Conservation (phyloP, 2,888 invertebrate genomes). For the Dasysyrphus tricinctus region DNA sequence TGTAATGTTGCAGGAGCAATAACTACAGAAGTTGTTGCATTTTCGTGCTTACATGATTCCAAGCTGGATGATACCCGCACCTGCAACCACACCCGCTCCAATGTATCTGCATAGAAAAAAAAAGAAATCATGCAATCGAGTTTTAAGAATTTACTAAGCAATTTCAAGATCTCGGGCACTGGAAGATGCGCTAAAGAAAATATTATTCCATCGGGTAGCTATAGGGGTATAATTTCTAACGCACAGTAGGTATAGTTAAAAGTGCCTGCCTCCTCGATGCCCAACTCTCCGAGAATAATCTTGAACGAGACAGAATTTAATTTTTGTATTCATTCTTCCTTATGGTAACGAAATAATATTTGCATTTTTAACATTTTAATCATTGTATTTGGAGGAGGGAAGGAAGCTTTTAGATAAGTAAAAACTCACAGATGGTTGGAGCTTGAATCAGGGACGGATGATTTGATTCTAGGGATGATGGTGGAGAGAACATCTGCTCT, state of each 20-base stretch:
- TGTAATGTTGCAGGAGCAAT: conserved; percentile 23
- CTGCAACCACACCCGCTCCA: background rate
- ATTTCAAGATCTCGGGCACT: conserved; percentile 46
- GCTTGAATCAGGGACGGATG: conserved; percentile 19
- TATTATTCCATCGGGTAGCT: conserved; percentile 36
- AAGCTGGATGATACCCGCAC: conserved; percentile 8
- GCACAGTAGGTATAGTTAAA: conserved; percentile 14
- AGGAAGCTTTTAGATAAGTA: conserved; percentile 20
- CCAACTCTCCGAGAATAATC: conserved; percentile 1
- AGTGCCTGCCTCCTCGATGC: background rate
- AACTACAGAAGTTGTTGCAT: conserved; percentile 42
- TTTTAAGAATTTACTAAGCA: conserved; percentile 67
- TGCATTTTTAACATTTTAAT: conserved; percentile 73
- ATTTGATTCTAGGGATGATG: conserved; percentile 11
- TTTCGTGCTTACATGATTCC: conserved; percentile 40
- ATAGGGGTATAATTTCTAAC: conserved; percentile 42
- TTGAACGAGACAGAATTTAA: conserved; percentile 22
- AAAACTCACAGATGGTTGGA: conserved; percentile 39
- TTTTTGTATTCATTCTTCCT: conserved; percentile 19
- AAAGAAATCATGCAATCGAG: conserved; percentile 33
- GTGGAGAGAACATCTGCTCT: background rate
- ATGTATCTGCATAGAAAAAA: conserved; percentile 32
- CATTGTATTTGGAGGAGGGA: conserved; percentile 37
- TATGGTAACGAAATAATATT: conserved; percentile 29
- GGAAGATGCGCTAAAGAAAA: conserved; percentile 34